These are phyloP conservation scores for Thalassoma bifasciatum DNA, from an alignment of 2,113 vertebrate species.

Conservation along the genomic window DNA sequence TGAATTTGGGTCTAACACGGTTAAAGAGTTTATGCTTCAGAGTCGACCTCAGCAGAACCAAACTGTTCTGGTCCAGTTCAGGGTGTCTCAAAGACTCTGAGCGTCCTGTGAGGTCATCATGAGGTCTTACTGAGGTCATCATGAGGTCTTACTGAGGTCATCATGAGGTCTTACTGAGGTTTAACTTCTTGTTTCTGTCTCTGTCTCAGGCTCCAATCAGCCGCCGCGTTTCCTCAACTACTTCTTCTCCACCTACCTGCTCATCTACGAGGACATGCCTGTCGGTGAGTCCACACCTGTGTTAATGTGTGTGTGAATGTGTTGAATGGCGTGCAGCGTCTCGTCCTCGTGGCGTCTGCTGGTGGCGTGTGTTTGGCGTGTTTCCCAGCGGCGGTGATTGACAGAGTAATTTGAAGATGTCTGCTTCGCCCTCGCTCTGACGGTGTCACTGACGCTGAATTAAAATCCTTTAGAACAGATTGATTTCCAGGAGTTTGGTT, in stretches of 20 bases:
- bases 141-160: too few species aligned
- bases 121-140: too few species aligned
- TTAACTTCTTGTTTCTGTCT: constrained; percentile 6
- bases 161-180: too few species aligned
- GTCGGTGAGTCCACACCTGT: constrained; percentile 87
- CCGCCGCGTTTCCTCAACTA: constrained; percentile 95
- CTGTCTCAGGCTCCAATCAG: constrained; percentile 85
- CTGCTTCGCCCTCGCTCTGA: constrained; percentile 71
- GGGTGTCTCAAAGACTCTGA: too few species aligned
- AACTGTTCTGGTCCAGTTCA: too few species aligned
- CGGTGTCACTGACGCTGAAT: constrained; percentile 74
- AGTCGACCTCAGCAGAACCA: too few species aligned
- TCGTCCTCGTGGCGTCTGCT: constrained; percentile 20
- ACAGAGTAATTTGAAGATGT: constrained; percentile 82
- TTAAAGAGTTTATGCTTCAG: too few species aligned
- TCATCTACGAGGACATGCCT: constrained; percentile 95
- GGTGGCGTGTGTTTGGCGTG: constrained; percentile 57
- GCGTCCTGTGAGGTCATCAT: too few species aligned
- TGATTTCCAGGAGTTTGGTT: constrained; percentile 61
- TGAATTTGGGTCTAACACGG: too few species aligned
- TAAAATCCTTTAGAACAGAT: constrained; percentile 78
- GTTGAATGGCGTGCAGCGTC: background rate
- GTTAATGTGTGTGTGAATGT: background rate
- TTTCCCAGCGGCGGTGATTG: constrained; percentile 77
- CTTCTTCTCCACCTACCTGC: constrained; percentile 95